Evolutionary conservation across 2,888 invertebrate genomes (phyloP), one percentile per base, ranked within the genome.

Genomic region (Julus scanicus): DNA sequence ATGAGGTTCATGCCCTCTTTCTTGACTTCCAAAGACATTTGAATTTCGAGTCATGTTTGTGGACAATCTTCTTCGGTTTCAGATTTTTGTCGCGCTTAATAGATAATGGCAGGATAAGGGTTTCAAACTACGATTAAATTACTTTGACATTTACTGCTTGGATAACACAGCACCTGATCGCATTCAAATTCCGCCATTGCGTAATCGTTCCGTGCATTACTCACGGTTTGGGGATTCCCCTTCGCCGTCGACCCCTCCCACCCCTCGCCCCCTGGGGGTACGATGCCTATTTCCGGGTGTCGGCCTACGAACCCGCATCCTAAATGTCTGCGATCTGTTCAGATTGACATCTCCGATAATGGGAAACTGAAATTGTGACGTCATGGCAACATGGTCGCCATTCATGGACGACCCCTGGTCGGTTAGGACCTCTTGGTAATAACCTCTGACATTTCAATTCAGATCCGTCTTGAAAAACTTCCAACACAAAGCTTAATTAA

Each of bases 71-170:
- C 29, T 29, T 29, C 49, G 49, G 49, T 49, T 49, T 49, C 49
- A 6, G 13, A 49, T 29, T 29, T 29, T 29, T 29, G 13, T 48
- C 11, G 17, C 57, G 57, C 15, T 57, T 57, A 57, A 4, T 15
- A 15, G 15, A 57, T 57, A 57, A 57, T 57, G 57, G 17, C 57
- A 57, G 57, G 57, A 57, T 57, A 57, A 57, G 11, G 57, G 57
- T 57, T 57, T 57, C 57, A 57, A 57, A 57, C 57, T 57, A 17
- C 57, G 57, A 57, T 57, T 57, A 57, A 57, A 57, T 57, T 57
- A 57, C 57, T 57, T 57, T 57, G 57, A 57, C 57, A 57, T 57
- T 57, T 57, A 57, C 57, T 57, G 57, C 57, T 57, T 57, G 57
- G 15, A 57, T 57, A 57, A 57, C 57, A 57, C 4, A 57, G 57